These are phyloP conservation scores for Creontiades dilutus DNA, from an alignment of 2,888 invertebrate genomes.

Conservation along the genomic window DNA sequence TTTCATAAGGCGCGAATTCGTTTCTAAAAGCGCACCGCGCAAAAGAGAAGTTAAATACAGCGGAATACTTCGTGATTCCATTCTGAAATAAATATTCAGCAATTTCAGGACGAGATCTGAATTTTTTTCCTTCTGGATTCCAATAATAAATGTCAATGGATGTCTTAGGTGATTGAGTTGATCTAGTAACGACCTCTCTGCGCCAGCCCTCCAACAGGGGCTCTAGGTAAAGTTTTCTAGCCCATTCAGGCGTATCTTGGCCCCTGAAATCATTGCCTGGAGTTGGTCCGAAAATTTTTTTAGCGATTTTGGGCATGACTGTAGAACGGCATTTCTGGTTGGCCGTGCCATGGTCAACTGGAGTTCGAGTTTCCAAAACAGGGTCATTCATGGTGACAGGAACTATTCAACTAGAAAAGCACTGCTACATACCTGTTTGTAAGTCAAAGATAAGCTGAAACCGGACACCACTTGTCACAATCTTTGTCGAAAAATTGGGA, in stretches of 20 bases:
- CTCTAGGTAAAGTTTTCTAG: slow-evolving; percentile 1
- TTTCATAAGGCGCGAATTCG: slow-evolving; percentile 5
- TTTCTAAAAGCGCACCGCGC: not conserved
- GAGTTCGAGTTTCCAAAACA: too few species aligned
- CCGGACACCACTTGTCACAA: too few species aligned
- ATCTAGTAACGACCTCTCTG: slow-evolving; percentile 1
- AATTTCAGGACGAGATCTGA: not conserved
- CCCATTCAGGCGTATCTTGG: not conserved
- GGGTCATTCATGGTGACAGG: too few species aligned
- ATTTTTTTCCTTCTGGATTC: not conserved
- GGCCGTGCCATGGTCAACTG: too few species aligned
- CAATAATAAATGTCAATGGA: not conserved
- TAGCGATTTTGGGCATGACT: not conserved
- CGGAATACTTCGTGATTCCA: not conserved
- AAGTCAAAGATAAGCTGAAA: too few species aligned
- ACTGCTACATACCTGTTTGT: too few species aligned
- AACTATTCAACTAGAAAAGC: too few species aligned
- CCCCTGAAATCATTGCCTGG: not conserved
- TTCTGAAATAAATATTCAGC: not conserved
- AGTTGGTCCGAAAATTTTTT: not conserved
- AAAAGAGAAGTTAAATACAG: not conserved
- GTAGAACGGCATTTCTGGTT: not conserved
- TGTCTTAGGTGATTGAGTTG: not conserved
- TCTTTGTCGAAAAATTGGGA: too few species aligned
- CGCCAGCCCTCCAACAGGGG: not conserved